These are phyloP conservation scores for Periophthalmus modestus DNA, from an alignment of 2,113 vertebrate species.

Conservation along the genomic window DNA sequence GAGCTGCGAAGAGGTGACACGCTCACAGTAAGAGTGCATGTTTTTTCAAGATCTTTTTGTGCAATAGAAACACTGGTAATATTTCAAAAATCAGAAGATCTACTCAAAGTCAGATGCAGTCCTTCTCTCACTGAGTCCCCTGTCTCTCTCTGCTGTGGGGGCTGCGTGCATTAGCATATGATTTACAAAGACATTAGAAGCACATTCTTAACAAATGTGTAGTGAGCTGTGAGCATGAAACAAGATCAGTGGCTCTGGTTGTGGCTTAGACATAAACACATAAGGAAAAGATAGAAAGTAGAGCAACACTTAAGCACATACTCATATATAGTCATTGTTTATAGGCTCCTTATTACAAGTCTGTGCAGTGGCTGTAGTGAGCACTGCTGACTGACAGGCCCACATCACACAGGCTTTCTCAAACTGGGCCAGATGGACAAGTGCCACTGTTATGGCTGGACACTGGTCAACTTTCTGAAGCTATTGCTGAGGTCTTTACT, in stretches of 20 bases:
- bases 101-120: neutral
- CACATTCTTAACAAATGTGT: conserved; percentile 41
- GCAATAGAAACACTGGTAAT: neutral
- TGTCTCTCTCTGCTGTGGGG: neutral
- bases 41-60: too few species aligned
- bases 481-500: conserved; percentile 53
- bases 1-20: too few species aligned
- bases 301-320: neutral
- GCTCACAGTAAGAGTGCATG: too few species aligned
- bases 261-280: conserved; percentile 28
- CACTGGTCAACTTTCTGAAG: conserved; percentile 44
- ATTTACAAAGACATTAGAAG: conserved; percentile 42
- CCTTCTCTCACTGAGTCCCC: neutral
- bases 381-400: conserved; percentile 47
- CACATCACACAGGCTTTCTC: conserved; percentile 62
- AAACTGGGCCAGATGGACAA: conserved; percentile 68
- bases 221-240: conserved; percentile 40
- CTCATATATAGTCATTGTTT: neutral
- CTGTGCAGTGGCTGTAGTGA: neutral
- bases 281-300: neutral
- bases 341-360: neutral
- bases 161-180: conserved; percentile 35
- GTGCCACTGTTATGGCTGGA: conserved; percentile 59
- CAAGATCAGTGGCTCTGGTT: conserved; percentile 40
- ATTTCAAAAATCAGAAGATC: neutral